These are phyloP conservation scores for Oscheius sp. DNA, from an alignment of 2,888 invertebrate species.

Conservation along the genomic window DNA sequence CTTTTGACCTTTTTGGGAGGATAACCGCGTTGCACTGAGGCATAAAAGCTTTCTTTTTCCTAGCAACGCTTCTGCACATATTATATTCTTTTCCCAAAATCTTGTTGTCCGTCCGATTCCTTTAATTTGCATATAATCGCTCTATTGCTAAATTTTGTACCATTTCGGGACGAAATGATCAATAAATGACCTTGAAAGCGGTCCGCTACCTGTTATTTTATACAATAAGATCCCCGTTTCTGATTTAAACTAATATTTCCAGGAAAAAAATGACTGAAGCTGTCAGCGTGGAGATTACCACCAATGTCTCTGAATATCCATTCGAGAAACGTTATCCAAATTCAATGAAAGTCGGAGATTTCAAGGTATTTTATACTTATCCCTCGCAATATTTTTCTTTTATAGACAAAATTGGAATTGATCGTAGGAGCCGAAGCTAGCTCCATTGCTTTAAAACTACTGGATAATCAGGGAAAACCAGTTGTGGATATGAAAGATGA, in stretches of 20 bases:
- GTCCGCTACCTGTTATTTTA: too few species aligned
- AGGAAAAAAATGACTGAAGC: slow-evolving; percentile 22
- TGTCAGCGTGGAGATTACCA: slow-evolving; percentile 47
- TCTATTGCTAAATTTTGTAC: too few species aligned
- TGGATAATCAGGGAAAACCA: slow-evolving; percentile 49
- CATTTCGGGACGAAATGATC: too few species aligned
- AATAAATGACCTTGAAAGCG: too few species aligned
- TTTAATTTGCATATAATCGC: too few species aligned
- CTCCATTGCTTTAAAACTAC: slow-evolving; percentile 52
- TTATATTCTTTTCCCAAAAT: background rate
- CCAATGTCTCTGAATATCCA: slow-evolving; percentile 58
- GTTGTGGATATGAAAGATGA: slow-evolving; percentile 51
- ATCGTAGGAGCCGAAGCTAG: slow-evolving; percentile 59
- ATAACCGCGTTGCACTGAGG: background rate
- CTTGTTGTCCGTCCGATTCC: too few species aligned
- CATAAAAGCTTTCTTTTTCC: background rate
- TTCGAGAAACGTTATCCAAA: slow-evolving; percentile 58
- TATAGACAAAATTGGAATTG: slow-evolving; percentile 59
- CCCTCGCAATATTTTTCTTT: background rate
- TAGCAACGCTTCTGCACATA: background rate
- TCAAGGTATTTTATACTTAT: slow-evolving; percentile 46
- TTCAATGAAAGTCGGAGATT: slow-evolving; percentile 42
- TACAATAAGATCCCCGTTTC: background rate
- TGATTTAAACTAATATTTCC: background rate
- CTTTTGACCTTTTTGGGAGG: slow-evolving; percentile 6